A percentile compares a stretch with the other conserved stretches of the same genome.
Evolutionary conservation across 1,140 invertebrate genomes (phyloP).

Genomic region (Dinoponera quadriceps): DNA sequence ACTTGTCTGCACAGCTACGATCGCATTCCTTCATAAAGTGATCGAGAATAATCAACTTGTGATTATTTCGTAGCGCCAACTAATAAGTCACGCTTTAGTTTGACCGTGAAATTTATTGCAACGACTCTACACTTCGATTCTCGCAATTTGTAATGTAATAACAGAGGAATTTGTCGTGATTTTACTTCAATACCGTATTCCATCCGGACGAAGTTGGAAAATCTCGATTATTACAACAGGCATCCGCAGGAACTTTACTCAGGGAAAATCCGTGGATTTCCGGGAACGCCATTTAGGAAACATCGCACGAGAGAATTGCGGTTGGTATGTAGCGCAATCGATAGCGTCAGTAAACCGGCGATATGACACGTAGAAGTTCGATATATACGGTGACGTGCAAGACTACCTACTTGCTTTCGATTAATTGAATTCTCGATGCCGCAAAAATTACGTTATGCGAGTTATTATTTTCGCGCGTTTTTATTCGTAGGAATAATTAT

Average conservation of each 20-base stretch:
- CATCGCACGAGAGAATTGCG: not conserved
- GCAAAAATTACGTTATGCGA: not conserved
- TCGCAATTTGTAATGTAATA: no score
- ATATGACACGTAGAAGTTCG: not conserved
- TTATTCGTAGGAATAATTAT: slow-evolving; percentile 1
- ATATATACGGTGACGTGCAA: not conserved
- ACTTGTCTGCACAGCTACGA: no score
- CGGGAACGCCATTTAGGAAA: not conserved
- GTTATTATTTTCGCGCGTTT: not conserved
- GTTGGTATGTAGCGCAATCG: not conserved
- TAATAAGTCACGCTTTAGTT: no score
- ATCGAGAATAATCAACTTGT: no score
- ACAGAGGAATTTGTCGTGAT: no score
- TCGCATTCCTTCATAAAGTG: no score
- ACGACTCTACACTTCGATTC: no score
- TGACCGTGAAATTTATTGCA: no score
- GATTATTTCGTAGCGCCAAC: no score
- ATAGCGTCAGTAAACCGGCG: not conserved
- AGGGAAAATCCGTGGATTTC: not conserved
- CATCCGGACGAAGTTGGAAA: not conserved
- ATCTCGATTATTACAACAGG: not conserved
- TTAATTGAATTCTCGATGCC: no score
- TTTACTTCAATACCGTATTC: no score
- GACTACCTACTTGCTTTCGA: not conserved
- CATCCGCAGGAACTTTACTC: not conserved